phyloP scores from a whole-genome alignment of 2,797 vertebrate species.

The Poeciliopsis paucimaculata region DNA sequence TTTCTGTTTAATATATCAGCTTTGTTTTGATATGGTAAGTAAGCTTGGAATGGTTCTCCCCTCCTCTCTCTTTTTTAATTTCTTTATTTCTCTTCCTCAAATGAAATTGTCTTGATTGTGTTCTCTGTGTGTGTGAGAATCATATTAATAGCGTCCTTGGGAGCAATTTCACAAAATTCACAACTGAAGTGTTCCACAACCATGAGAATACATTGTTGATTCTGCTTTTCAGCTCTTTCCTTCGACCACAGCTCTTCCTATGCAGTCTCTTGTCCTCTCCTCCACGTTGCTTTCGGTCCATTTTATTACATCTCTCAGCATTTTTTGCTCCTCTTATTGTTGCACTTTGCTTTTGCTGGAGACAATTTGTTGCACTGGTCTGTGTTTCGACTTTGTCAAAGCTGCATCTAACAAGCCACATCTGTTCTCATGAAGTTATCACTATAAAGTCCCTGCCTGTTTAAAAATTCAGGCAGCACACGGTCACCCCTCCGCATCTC shows the following conservation, averaged over 20 bases:
- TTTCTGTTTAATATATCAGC: neutral
- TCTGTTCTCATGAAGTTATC: constrained; percentile 47
- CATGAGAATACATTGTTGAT: constrained; percentile 7
- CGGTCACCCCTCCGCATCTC: constrained; percentile 9
- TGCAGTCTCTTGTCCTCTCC: neutral
- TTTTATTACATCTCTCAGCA: constrained; percentile 53
- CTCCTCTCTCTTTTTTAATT: constrained; percentile 7
- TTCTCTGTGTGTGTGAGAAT: constrained; percentile 15
- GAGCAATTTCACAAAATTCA: constrained; percentile 31
- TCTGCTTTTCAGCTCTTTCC: constrained; percentile 6
- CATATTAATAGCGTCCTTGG: constrained; percentile 29
- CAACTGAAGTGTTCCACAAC: constrained; percentile 37
- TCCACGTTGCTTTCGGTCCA: constrained; percentile 30
- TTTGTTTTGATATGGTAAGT: constrained; percentile 29
- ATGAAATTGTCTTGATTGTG: constrained; percentile 6
- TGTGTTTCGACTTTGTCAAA: constrained; percentile 30
- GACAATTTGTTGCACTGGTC: constrained; percentile 32
- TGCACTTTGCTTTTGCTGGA: constrained; percentile 6
- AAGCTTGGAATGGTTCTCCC: constrained; percentile 18
- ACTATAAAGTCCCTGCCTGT: constrained; percentile 34
- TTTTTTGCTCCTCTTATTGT: constrained; percentile 15
- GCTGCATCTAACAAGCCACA: constrained; percentile 30
- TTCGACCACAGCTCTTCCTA: constrained; percentile 20
- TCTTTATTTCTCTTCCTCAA: constrained; percentile 22
- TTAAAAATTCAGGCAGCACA: constrained; percentile 53